A percentile compares a stretch with the other conserved stretches of the same genome.
phyloP scores from a whole-genome alignment of 2,888 invertebrate species.

The Oligia strigilis region DNA sequence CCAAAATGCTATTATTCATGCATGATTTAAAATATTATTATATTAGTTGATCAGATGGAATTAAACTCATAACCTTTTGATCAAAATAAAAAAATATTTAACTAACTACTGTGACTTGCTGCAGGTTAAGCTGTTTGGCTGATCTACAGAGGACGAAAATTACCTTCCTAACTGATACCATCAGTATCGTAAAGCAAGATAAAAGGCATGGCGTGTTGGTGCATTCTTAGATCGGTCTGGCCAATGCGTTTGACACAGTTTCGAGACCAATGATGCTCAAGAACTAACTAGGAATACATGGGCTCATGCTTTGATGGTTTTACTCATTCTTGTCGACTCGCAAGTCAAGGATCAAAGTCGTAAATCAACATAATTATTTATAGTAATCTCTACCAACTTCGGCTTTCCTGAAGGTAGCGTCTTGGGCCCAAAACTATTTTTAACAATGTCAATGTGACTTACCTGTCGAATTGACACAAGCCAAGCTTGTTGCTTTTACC shows the following conservation, averaged over 20 bases:
- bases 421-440: constrained; percentile 11
- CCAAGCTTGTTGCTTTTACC: background rate
- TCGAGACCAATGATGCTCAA: background rate
- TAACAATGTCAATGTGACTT: background rate
- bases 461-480: background rate
- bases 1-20: background rate
- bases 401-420: constrained; percentile 9
- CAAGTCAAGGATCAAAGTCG: background rate
- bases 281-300: background rate
- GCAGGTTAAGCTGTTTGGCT: background rate
- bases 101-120: background rate
- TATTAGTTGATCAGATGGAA: too few species aligned
- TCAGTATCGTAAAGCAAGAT: background rate
- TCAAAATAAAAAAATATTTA: too few species aligned
- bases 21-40: too few species aligned
- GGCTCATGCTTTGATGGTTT: background rate
- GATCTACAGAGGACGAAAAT: background rate
- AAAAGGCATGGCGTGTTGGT: too few species aligned
- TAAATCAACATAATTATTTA: too few species aligned
- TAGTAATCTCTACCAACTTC: background rate
- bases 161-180: background rate
- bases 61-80: background rate
- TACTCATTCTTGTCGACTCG: background rate
- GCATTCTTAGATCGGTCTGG: background rate
- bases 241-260: background rate